phyloP scores from a whole-genome alignment of 2,888 invertebrate genomes.

The Heliconius ethilla region DNA sequence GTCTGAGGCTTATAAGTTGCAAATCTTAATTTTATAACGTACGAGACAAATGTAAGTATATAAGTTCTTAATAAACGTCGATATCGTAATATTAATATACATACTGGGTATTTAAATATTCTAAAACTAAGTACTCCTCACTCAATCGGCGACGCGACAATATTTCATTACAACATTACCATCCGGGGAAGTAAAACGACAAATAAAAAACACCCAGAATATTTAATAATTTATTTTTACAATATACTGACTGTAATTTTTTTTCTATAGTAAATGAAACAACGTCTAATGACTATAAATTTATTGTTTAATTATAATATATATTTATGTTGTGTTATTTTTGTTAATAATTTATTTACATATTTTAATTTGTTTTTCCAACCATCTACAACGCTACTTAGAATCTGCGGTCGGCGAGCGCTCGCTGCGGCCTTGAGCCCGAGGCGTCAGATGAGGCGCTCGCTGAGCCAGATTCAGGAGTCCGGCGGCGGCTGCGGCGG shows the following conservation, averaged over 20 bases:
- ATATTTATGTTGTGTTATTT: constrained; percentile 49
- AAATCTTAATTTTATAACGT: constrained; percentile 9
- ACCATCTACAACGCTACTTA: constrained; percentile 39
- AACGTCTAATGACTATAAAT: constrained; percentile 69
- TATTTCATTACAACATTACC: constrained; percentile 9
- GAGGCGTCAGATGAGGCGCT: constrained; percentile 85
- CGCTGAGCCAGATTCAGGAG: constrained; percentile 88
- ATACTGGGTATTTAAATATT: constrained; percentile 7
- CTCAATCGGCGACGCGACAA: constrained; percentile 5
- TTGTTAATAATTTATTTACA: constrained; percentile 68
- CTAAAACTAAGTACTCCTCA: constrained; percentile 12
- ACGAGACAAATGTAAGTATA: constrained; percentile 17
- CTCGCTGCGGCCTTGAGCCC: constrained; percentile 73
- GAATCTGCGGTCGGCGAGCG: constrained; percentile 61
- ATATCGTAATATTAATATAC: constrained; percentile 21
- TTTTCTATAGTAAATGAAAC: constrained; percentile 68
- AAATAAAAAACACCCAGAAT: constrained; percentile 53
- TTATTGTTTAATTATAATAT: constrained; percentile 56
- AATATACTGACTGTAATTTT: constrained; percentile 42
- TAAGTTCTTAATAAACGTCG: constrained; percentile 24
- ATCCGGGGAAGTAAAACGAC: constrained; percentile 4
- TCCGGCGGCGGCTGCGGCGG: constrained; percentile 73
- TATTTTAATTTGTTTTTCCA: constrained; percentile 40
- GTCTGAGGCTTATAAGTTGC: constrained; percentile 14
- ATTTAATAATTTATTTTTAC: constrained; percentile 60